Evolutionary conservation across 2,113 vertebrate species (phyloP), one percentile per base, ranked within the genome.

Genomic region (Pantherophis guttatus): DNA sequence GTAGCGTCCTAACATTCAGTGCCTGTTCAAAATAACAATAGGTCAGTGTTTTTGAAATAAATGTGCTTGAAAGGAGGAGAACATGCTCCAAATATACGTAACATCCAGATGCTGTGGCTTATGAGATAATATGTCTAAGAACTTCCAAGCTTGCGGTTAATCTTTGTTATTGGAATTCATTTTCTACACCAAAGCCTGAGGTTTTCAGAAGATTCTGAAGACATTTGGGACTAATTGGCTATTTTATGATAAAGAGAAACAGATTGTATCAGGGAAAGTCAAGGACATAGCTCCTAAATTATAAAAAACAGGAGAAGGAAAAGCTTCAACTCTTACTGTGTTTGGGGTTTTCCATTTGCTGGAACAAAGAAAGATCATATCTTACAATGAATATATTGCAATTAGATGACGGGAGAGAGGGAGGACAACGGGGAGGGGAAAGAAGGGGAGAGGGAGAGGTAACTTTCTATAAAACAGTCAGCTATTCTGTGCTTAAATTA

Each of bases 161-260:
- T 91, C 92, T 48, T 93, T 54, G 92, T 53, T 50, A 39, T 93
- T 92, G 70, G 29, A 92, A 94, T 24, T 90, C 92, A 2, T 90
- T 94, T 95, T 89, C 39, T 39, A 26, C 19, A 23, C 65, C 54
- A 17, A 54, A 52, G 57, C 54, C 50, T 86, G 90, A 8, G 50
- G 93, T 62, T 92, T 97, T 89, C 26, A 92, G 75, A 95, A 87
- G 48, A 88, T 15, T 8, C 33, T 93, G 39, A 94, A 96, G 26
- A 44, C 88, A 52, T 33, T 89, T 85, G 11, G 44, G 5, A 70
- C 93, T 89, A 90, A 89, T 17, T 94, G 48, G 85, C n/a, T 15
- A 33, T 75, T 93, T 75, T 85, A 65, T 91, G 75, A 1, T 9
- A 50, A 92, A 54, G 8, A 91, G 90, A 90, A 87, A 87, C 44